These are phyloP conservation scores for Caenorhabditis drosophilae DNA, from an alignment of 2,888 invertebrate species.

Conservation along the genomic window DNA sequence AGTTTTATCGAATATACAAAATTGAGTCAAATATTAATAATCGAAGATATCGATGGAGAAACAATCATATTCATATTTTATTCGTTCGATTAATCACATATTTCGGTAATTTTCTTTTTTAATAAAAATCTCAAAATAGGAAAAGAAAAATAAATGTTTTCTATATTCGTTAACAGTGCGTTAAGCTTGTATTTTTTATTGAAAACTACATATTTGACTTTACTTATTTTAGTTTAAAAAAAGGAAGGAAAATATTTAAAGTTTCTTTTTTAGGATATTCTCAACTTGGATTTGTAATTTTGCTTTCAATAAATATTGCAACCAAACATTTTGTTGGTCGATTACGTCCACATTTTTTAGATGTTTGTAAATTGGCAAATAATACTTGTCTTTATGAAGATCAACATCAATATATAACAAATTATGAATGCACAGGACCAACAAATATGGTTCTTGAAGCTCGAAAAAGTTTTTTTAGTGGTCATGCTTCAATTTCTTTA, in stretches of 20 bases:
- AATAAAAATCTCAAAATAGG: too few relatives aligned
- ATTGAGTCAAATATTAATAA: slow-evolving; percentile 30
- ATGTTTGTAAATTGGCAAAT: slow-evolving; percentile 79
- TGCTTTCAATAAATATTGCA: slow-evolving; percentile 73
- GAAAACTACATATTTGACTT: too few relatives aligned
- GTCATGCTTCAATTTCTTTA: slow-evolving; percentile 52
- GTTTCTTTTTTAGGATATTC: slow-evolving; percentile 41
- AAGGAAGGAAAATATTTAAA: slow-evolving; percentile 7
- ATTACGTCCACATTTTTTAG: slow-evolving; percentile 89
- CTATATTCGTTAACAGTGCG: too few relatives aligned
- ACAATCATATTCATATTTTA: slow-evolving; percentile 42
- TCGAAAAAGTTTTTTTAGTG: slow-evolving; percentile 56
- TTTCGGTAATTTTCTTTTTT: slow-evolving; percentile 36
- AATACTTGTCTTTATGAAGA: slow-evolving; percentile 31
- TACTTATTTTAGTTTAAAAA: too few relatives aligned
- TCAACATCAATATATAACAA: slow-evolving; percentile 29
- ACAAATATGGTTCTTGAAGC: slow-evolving; percentile 44
- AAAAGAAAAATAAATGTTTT: too few relatives aligned
- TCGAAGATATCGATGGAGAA: slow-evolving; percentile 45
- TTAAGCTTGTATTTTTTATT: too few relatives aligned
- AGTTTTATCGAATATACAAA: slow-evolving; percentile 42
- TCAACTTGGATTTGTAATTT: slow-evolving; percentile 52
- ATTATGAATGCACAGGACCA: slow-evolving; percentile 47
- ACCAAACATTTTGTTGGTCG: slow-evolving; percentile 90
- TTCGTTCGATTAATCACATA: slow-evolving; percentile 46